Conservation (phyloP, 2,797 vertebrate genomes). For the Percopsis omiscomaycus region DNA sequence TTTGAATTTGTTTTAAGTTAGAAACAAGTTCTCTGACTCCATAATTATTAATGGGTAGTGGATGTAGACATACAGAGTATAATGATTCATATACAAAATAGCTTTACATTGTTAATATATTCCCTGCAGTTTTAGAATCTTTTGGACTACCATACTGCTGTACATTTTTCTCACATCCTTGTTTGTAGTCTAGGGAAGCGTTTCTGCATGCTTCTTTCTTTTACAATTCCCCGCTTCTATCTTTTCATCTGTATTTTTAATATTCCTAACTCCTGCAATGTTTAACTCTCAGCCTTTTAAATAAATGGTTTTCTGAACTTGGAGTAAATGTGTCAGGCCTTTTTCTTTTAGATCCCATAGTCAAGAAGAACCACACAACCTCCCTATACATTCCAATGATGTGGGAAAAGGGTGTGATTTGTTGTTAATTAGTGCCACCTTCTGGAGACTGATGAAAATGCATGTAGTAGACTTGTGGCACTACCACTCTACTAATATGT, state of each 20-base stretch:
- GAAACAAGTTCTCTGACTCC: background rate
- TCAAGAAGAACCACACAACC: background rate
- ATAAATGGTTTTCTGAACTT: conserved; percentile 44
- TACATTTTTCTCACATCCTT: background rate
- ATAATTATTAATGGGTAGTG: background rate
- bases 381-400: background rate
- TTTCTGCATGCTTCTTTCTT: conserved; percentile 14
- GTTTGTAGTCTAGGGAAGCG: background rate
- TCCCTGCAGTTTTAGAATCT: no score
- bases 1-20: conserved; percentile 18
- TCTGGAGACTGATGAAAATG: conserved; percentile 39
- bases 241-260: conserved; percentile 5
- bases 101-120: background rate
- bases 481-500: no score
- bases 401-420: conserved; percentile 10
- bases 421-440: conserved; percentile 59
- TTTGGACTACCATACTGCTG: no score
- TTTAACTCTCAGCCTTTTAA: conserved; percentile 20
- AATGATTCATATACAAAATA: no score
- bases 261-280: conserved; percentile 5
- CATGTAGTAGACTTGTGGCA: background rate
- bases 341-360: conserved; percentile 20
- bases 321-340: conserved; percentile 29
- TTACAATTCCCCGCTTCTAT: background rate
- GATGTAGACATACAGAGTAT: no score